These are phyloP conservation scores for Oscheius sp. DNA, from an alignment of 2,888 invertebrate species.

Conservation along the genomic window DNA sequence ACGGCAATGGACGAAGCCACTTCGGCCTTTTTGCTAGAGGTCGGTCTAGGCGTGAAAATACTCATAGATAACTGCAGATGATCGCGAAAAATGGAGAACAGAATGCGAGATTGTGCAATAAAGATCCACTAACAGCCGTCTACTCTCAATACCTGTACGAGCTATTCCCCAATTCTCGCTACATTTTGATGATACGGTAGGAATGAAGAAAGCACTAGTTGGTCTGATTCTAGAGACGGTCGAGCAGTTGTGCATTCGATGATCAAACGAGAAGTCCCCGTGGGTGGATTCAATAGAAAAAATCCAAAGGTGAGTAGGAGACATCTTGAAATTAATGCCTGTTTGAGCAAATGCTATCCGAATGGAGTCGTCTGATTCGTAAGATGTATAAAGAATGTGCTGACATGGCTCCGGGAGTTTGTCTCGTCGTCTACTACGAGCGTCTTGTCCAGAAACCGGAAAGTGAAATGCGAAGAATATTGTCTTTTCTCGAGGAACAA, in stretches of 20 bases:
- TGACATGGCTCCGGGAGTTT: slow-evolving; percentile 39
- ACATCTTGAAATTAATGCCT: neutral
- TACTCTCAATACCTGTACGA: slow-evolving; percentile 92
- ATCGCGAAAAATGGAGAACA: slow-evolving; percentile 94
- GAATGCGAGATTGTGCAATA: slow-evolving; percentile 90
- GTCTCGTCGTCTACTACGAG: slow-evolving; percentile 86
- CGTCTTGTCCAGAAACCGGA: slow-evolving; percentile 92
- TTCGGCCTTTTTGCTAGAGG: slow-evolving; percentile 85
- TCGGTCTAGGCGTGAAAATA: neutral
- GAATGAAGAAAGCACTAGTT: neutral
- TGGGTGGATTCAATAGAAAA: slow-evolving; percentile 86
- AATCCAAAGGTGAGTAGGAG: slow-evolving; percentile 31
- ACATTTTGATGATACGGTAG: slow-evolving; percentile 36
- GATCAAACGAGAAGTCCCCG: slow-evolving; percentile 87
- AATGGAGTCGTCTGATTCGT: slow-evolving; percentile 86
- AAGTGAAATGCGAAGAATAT: slow-evolving; percentile 86
- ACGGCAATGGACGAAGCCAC: slow-evolving; percentile 92
- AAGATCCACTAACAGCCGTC: slow-evolving; percentile 95
- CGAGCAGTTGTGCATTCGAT: slow-evolving; percentile 97
- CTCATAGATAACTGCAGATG: slow-evolving; percentile 49
- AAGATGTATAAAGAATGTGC: slow-evolving; percentile 91
- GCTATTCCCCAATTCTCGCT: slow-evolving; percentile 92
- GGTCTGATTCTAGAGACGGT: slow-evolving; percentile 37
- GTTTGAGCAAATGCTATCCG: slow-evolving; percentile 86
- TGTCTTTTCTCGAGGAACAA: slow-evolving; percentile 87